These are phyloP conservation scores for Rhinogobius similis DNA, from an alignment of 2,113 vertebrate genomes.

Conservation along the genomic window DNA sequence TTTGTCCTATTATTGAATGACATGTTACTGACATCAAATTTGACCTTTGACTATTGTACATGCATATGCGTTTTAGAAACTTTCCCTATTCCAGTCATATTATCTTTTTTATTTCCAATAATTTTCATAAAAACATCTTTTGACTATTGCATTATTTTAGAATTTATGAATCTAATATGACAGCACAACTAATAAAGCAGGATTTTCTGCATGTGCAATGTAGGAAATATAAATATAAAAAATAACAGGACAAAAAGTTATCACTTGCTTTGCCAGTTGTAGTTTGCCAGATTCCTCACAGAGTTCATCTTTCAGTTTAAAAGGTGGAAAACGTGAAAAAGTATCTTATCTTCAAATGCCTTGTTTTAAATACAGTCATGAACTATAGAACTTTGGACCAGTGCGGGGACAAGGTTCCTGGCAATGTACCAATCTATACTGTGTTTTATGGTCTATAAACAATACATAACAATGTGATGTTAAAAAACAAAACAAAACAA, in stretches of 20 bases:
- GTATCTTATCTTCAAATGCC: constrained; percentile 44
- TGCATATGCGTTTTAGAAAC: too few relatives aligned
- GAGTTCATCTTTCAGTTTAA: not conserved
- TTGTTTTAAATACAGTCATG: not conserved
- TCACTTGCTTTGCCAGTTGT: too few relatives aligned
- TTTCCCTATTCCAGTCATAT: too few relatives aligned
- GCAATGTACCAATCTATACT: constrained; percentile 5
- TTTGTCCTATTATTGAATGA: not conserved
- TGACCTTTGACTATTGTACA: not conserved
- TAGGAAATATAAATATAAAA: too few relatives aligned
- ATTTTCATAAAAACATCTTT: not conserved
- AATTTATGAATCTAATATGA: too few relatives aligned
- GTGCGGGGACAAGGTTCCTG: not conserved
- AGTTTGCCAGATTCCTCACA: too few relatives aligned
- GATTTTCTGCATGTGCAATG: not conserved
- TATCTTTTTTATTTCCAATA: not conserved
- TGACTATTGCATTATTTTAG: not conserved
- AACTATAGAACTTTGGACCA: constrained; percentile 48
- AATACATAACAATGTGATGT: not conserved
- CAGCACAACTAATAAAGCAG: not conserved
- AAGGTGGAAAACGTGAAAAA: not conserved
- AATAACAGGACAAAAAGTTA: too few relatives aligned
- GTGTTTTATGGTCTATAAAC: not conserved
- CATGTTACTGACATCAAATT: not conserved
- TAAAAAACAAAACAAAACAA: too few relatives aligned